Base-by-base conservation (phyloP, 2,888 invertebrate species). In the Cotesia congregata region DNA sequence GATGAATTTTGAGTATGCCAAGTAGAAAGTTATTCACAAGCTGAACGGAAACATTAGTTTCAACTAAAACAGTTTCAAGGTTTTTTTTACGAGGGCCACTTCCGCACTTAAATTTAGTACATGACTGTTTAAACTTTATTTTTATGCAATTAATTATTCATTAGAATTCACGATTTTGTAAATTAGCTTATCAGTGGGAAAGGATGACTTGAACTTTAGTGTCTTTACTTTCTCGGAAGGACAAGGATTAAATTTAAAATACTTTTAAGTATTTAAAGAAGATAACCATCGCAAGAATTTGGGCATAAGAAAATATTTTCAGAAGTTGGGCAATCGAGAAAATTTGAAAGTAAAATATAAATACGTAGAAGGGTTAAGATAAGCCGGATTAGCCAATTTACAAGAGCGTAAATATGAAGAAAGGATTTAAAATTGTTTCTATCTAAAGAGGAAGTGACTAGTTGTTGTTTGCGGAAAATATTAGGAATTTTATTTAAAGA, bases 1-100 rank as follows among this genome's bases (percentile, higher is more conserved):
- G 50, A 50, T 50, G 50, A 50, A 50, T 50, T 50, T 64, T 61
- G 60, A 39, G 38, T 72, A 59, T 64, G 76, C 76, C 72, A 76
- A 76, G 72, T 76, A 76, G 76, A 76, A 76, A 76, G 76, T 76
- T 76, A 76, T 67, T 38, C 62, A 72, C 50, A 50, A 50, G 50
- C 50, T 61, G 72, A 76, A 67, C 76, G 76, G 76, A 76, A 76
- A 76, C 72, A 76, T 76, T 76, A 76, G 61, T 76, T 76, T 76
- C 61, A 60, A 71, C 72, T 40, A 76, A 76, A 72, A 76, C 61
- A 76, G 65, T 60, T 68, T 68, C 76, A 76, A 76, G 68, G 72
- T 72, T 76, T 50, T 50, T 30, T 50, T 74, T 60, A 69, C 62
- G 68, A 69, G 74, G 68, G 41, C 70, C 64, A 65, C 65, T 74